phyloP scores from a whole-genome alignment of 2,797 vertebrate species.

The Gymnodraco acuticeps region DNA sequence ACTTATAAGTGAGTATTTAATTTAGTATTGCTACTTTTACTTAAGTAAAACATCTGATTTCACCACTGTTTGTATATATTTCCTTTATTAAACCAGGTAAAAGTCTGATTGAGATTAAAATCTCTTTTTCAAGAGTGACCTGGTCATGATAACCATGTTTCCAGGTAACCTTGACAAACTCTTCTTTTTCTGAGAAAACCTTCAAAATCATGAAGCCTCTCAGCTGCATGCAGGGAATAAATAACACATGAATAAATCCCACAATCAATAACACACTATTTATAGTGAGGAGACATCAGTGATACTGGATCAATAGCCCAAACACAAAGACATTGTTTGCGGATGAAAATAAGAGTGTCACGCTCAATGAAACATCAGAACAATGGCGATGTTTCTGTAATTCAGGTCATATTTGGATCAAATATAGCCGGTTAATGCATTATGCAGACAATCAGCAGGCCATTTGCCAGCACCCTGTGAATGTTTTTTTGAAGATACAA shows the following conservation, averaged over 20 bases:
- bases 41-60: too few relatives aligned
- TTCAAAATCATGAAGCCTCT: conserved; percentile 21
- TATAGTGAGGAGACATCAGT: conserved; percentile 43
- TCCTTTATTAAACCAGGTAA: too few relatives aligned
- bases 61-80: too few relatives aligned
- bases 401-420: conserved; percentile 11
- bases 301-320: conserved; percentile 48
- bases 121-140: too few relatives aligned
- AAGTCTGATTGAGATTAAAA: too few relatives aligned
- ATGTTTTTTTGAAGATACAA: conserved; percentile 18
- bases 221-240: conserved; percentile 14
- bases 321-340: conserved; percentile 53
- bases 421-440: conserved; percentile 15
- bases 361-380: conserved; percentile 29
- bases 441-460: conserved; percentile 16
- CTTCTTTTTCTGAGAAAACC: conserved; percentile 7
- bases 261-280: conserved; percentile 54
- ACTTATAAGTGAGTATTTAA: too few relatives aligned
- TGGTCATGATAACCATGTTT: too few relatives aligned
- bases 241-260: conserved; percentile 56
- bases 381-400: background rate
- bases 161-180: conserved; percentile 2
- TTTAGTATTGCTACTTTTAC: too few relatives aligned
- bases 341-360: conserved; percentile 46
- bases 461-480: conserved; percentile 12